Base-by-base conservation (phyloP, 2,113 vertebrate species). In the Charina bottae region DNA sequence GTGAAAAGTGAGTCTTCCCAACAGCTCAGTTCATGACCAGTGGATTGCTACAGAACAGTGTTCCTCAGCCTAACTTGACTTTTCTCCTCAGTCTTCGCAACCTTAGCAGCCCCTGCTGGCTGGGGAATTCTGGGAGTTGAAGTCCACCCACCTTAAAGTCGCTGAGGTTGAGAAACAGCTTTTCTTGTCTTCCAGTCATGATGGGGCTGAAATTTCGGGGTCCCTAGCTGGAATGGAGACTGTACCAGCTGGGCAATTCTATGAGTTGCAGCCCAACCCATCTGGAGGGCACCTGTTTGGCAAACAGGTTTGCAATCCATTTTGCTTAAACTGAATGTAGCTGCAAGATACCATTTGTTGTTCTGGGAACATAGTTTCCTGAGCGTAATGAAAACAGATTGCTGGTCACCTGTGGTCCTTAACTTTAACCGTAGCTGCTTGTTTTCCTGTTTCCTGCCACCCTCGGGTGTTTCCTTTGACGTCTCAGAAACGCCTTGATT, bases 391-490 rank as follows among this genome's bases (percentile, higher is more conserved):
- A 72, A 92, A 95, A 91, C 95, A 93, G 26, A 62, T 96, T 96
- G 88, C 93, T 93, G 59, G 6, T 93, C 95, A 97, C 94, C 94
- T 83, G 0, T 90, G 8, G 94, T 97, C 72, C 72, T 78, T 96
- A 92, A 97, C 96, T 97, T 54, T 78, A 92, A 97, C 96, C 96
- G 95, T 95, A 95, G 28, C 2, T 49, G 28, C 84, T 53, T 37
- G 17, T 37, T 78, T 78, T 8, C 17, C 17, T 21, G 72, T 78
- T 72, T 87, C 42, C 85, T 49, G 4, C 62, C 0, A 0, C 72
- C 33, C 2, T 21, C 2, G 28, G 4, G 2, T 49, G 26, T 64
- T 68, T 64, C 13, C 24, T 89, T 64, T 33, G 87, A 53, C 60
- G 24, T 53, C 62, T 68, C 15, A 23, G 21, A 53, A 68, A 33